phyloP scores from a whole-genome alignment of 2,113 vertebrate genomes.

The Scomber japonicus region DNA sequence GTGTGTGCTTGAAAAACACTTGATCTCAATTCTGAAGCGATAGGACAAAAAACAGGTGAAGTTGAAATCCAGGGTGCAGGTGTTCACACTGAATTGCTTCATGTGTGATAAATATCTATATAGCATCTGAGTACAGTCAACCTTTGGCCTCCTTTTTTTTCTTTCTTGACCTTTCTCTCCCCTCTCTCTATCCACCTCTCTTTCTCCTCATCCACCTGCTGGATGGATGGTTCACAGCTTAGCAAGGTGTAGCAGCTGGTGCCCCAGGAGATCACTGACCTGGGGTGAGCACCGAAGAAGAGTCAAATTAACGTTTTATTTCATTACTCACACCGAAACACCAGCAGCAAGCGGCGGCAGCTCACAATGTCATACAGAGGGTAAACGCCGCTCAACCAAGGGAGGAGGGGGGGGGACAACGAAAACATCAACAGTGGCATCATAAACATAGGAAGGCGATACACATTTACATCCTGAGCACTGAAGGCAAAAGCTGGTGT shows the following conservation, averaged over 20 bases:
- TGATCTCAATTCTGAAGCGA: neutral
- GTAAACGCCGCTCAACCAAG: conserved; percentile 44
- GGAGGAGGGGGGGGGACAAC: neutral
- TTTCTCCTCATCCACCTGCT: conserved; percentile 13
- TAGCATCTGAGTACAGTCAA: neutral
- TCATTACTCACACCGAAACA: conserved; percentile 67
- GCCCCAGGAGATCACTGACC: conserved; percentile 67
- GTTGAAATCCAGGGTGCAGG: neutral
- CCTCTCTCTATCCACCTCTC: neutral
- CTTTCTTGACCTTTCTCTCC: neutral
- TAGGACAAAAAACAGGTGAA: neutral
- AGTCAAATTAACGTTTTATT: conserved; percentile 77
- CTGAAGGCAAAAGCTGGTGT: neutral
- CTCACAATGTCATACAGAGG: conserved; percentile 74
- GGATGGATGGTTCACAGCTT: conserved; percentile 39
- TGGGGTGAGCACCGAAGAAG: conserved; percentile 61
- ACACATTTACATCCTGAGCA: conserved; percentile 1
- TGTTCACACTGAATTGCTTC: neutral
- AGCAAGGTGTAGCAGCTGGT: conserved; percentile 46
- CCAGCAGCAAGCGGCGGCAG: conserved; percentile 25
- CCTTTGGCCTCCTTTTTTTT: conserved; percentile 1
- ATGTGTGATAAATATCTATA: conserved; percentile 1
- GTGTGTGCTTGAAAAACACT: neutral
- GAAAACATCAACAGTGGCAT: conserved; percentile 10
- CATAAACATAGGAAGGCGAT: neutral